Conservation (phyloP, 2,888 invertebrate species). For the Salpingus planirostris region DNA sequence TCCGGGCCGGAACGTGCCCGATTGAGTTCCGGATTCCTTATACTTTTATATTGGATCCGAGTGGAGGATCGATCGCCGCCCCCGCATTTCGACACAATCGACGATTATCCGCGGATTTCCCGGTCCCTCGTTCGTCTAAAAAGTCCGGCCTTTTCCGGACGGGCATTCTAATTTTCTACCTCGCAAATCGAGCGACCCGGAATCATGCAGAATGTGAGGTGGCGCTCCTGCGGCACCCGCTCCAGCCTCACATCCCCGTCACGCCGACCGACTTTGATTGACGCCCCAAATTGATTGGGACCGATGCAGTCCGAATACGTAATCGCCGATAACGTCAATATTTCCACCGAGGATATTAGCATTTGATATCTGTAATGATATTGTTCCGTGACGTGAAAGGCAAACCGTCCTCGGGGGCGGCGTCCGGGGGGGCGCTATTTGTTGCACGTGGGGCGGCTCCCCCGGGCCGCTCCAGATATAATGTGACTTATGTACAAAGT, state of each 20-base stretch:
- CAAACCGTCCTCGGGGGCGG: constrained; percentile 16
- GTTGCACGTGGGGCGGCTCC: constrained; percentile 15
- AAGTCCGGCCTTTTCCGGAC: too few species aligned
- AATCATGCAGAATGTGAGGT: too few species aligned
- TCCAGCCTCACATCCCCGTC: constrained; percentile 8
- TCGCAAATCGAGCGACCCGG: too few species aligned
- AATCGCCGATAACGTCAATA: constrained; percentile 24
- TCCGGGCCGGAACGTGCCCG: too few species aligned
- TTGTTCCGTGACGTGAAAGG: constrained; percentile 32
- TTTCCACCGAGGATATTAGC: constrained; percentile 32
- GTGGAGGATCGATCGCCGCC: too few species aligned
- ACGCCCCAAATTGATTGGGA: constrained; percentile 27
- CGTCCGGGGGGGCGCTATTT: constrained; percentile 15
- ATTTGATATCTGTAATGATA: constrained; percentile 35
- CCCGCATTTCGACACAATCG: too few species aligned
- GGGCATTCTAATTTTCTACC: too few species aligned
- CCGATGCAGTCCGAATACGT: constrained; percentile 28
- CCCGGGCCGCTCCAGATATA: constrained; percentile 14
- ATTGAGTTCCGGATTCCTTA: too few species aligned
- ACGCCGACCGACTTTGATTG: constrained; percentile 21
- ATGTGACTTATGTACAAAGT: constrained; percentile 22
- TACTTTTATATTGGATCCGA: too few species aligned
- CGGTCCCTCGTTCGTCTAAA: too few species aligned
- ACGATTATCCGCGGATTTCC: too few species aligned
- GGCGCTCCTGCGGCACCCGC: too few species aligned